Conservation (phyloP, 2,888 invertebrate species). For the Steinernema hermaphroditum region DNA sequence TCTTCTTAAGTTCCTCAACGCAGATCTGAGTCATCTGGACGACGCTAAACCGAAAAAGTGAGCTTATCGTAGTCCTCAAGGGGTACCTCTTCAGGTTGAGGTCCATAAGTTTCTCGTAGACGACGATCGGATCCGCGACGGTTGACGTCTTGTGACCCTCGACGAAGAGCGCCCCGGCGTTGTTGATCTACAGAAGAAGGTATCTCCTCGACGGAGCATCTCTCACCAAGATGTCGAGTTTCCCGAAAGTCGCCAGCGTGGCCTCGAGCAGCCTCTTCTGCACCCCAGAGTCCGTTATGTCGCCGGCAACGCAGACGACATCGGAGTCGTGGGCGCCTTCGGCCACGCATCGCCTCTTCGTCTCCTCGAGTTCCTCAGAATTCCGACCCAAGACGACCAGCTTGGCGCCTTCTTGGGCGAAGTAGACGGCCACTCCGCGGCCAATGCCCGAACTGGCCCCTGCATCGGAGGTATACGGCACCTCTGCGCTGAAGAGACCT, state of each 20-base stretch:
- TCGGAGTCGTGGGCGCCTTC: slow-evolving; percentile 36
- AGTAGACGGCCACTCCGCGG: slow-evolving; percentile 39
- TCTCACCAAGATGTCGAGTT: slow-evolving; percentile 41
- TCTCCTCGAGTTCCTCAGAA: slow-evolving; percentile 38
- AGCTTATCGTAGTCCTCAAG: background rate
- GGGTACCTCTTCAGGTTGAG: slow-evolving; percentile 40
- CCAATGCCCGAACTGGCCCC: slow-evolving; percentile 51
- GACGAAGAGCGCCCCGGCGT: slow-evolving; percentile 41
- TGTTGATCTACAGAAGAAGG: slow-evolving; percentile 40
- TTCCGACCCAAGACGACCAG: slow-evolving; percentile 46
- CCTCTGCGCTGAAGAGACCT: background rate
- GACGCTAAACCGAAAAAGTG: slow-evolving; percentile 46
- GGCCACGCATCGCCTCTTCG: slow-evolving; percentile 33
- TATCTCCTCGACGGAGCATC: background rate
- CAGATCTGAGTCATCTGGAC: slow-evolving; percentile 76
- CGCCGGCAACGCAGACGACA: slow-evolving; percentile 38
- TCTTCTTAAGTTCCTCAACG: slow-evolving; percentile 80
- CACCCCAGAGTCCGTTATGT: slow-evolving; percentile 39
- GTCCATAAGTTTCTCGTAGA: slow-evolving; percentile 40
- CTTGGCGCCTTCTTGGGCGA: slow-evolving; percentile 42
- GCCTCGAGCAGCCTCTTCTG: slow-evolving; percentile 34
- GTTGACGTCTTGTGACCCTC: slow-evolving; percentile 40
- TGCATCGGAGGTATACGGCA: too few relatives aligned
- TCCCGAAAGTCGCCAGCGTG: slow-evolving; percentile 39
- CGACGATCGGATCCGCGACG: slow-evolving; percentile 42